Evolutionary conservation across 2,113 vertebrate genomes (phyloP).

Genomic region (Macquaria ambigua): DNA sequence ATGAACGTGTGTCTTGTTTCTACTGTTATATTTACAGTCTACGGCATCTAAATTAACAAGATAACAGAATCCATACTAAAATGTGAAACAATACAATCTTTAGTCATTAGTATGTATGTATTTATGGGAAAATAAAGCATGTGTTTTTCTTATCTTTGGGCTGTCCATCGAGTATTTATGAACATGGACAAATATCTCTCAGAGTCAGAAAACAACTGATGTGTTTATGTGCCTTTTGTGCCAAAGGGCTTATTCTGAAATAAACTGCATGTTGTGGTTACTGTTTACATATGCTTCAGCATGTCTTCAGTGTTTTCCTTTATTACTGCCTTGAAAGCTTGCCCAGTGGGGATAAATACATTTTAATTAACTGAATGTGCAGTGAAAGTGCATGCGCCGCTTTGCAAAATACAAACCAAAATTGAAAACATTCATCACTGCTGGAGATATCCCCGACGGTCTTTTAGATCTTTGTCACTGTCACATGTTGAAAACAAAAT

Average conservation of each 20-base stretch:
- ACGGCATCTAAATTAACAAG: constrained; percentile 14
- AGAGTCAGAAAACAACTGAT: constrained; percentile 39
- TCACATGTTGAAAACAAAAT: constrained; percentile 34
- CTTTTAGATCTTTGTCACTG: constrained; percentile 51
- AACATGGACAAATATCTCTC: constrained; percentile 41
- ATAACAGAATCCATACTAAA: constrained; percentile 7
- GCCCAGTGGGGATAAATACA: constrained; percentile 52
- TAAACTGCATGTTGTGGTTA: constrained; percentile 34
- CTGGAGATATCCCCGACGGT: constrained; percentile 27
- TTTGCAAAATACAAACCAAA: constrained; percentile 48
- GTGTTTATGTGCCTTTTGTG: constrained; percentile 35
- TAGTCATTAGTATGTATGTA: constrained; percentile 10
- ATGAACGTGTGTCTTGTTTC: constrained; percentile 4
- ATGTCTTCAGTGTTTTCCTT: constrained; percentile 17
- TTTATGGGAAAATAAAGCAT: constrained; percentile 5
- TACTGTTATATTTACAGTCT: constrained; percentile 3
- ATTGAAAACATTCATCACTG: constrained; percentile 63
- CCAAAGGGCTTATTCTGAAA: constrained; percentile 51
- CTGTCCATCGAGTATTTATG: constrained; percentile 20
- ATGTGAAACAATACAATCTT: constrained; percentile 10
- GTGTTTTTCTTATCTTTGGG: constrained; percentile 17
- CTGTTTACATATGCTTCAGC: constrained; percentile 37
- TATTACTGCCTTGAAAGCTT: constrained; percentile 15
- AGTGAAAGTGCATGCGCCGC: constrained; percentile 33
- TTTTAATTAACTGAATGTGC: constrained; percentile 64